Base-by-base conservation (phyloP, 1,140 invertebrate species). In the Aporrectodea caliginosa region DNA sequence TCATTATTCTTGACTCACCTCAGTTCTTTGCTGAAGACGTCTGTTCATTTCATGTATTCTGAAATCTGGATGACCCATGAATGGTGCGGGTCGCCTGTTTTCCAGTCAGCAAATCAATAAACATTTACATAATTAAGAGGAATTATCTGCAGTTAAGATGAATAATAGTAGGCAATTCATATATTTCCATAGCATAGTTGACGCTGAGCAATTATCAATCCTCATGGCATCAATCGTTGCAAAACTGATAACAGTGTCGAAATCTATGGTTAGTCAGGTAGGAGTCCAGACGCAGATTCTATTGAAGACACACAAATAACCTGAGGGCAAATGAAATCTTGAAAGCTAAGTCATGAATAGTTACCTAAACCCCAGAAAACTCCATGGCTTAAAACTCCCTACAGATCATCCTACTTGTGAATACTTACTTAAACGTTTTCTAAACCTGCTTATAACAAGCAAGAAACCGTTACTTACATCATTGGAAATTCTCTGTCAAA, bases 31-130 rank as follows among this genome's bases (percentile, higher is more conserved):
- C 88, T 97, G 95, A 87, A 98, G 91, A 87, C 97, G 91, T 90
- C 97, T 98, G 90, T 98, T 98, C 85, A 98, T 92, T 91, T 98
- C 97, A 90, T 97, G 96, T 84, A 98, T 93, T 89, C 96, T 92
- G 91, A 95, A 97, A 89, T 98, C 96, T 83, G 96, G 96, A 88
- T 98, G 96, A 81, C 94, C 94, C 91, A 96, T 96, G 90, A 97
- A 88, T 78, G 95, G 94, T 83, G 94, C 94, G 89, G 96, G 95
- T 90, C 95, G 92, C 92, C 95, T 94, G 90, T 91, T 93, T n/a
- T n/a, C n/a, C n/a, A n/a, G n/a, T n/a, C n/a, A n/a, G n/a, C n/a
- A n/a, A n/a, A n/a, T n/a, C n/a, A n/a, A n/a, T n/a, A n/a, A n/a
- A n/a, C n/a, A n/a, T n/a, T n/a, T n/a, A n/a, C n/a, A n/a, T n/a